A percentile compares a stretch with the other conserved stretches of the same genome.
phyloP scores from a whole-genome alignment of 2,113 vertebrate species.

The Recurvirostra avosetta region DNA sequence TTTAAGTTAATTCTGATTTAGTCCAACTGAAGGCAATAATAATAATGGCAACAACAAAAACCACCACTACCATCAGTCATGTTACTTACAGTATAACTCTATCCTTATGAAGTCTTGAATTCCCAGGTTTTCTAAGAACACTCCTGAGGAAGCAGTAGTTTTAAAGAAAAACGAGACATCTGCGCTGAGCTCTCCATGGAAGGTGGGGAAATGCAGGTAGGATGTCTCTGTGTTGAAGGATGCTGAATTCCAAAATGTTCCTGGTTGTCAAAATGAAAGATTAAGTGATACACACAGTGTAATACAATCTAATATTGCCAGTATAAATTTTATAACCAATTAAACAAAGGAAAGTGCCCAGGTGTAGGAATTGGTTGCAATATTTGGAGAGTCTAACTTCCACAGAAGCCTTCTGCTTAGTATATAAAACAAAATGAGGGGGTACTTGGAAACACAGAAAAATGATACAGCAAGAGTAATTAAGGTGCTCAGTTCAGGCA shows the following conservation, averaged over 20 bases:
- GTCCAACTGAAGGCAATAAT: neutral
- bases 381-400: neutral
- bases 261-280: slow-evolving; percentile 66
- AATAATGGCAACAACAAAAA: neutral
- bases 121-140: slow-evolving; percentile 96
- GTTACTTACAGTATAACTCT: slow-evolving; percentile 89
- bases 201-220: slow-evolving; percentile 97
- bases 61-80: neutral
- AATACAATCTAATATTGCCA: neutral
- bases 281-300: neutral
- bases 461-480: neutral
- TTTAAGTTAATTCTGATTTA: neutral
- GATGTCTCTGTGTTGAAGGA: slow-evolving; percentile 92
- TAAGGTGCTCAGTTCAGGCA: neutral
- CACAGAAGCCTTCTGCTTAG: neutral
- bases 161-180: slow-evolving; percentile 97
- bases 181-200: slow-evolving; percentile 91
- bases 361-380: neutral
- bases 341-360: neutral
- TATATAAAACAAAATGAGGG: neutral
- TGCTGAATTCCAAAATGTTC: slow-evolving; percentile 93
- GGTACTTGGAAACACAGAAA: neutral
- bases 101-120: slow-evolving; percentile 96
- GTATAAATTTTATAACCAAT: rapidly evolving
- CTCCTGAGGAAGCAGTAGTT: slow-evolving; percentile 88